A percentile compares a stretch with the other conserved stretches of the same genome.
Evolutionary conservation across 2,113 vertebrate genomes (phyloP).

Genomic region (Microcebus jonahi): DNA sequence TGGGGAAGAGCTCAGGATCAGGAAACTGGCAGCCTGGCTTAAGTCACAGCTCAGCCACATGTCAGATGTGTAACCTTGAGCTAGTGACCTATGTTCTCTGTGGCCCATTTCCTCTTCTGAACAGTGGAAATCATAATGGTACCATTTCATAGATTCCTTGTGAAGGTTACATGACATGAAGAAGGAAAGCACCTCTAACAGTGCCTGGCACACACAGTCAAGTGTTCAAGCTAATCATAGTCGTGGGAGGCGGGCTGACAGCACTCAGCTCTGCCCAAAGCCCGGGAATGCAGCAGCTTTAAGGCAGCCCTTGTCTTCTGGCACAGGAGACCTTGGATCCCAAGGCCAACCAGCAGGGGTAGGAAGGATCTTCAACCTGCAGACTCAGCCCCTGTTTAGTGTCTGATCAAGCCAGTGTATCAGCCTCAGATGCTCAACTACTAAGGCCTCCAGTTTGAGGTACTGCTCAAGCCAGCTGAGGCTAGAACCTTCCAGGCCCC

Average conservation of each 20-base stretch:
- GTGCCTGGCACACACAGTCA: neutral
- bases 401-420: neutral
- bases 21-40: neutral
- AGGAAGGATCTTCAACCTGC: neutral
- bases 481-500: neutral
- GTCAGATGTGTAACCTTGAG: neutral
- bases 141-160: neutral
- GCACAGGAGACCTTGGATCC: neutral
- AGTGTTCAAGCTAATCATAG: neutral
- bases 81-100: neutral
- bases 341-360: neutral
- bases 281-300: neutral
- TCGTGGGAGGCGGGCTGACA: rapidly evolving
- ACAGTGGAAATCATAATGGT: neutral
- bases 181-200: neutral
- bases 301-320: neutral
- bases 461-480: neutral
- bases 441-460: neutral
- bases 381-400: neutral
- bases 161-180: neutral
- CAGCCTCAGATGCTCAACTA: neutral
- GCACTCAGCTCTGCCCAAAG: neutral
- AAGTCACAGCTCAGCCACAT: neutral
- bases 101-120: neutral
- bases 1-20: neutral